phyloP scores from a whole-genome alignment of 2,888 invertebrate species.

The Catocala nupta region DNA sequence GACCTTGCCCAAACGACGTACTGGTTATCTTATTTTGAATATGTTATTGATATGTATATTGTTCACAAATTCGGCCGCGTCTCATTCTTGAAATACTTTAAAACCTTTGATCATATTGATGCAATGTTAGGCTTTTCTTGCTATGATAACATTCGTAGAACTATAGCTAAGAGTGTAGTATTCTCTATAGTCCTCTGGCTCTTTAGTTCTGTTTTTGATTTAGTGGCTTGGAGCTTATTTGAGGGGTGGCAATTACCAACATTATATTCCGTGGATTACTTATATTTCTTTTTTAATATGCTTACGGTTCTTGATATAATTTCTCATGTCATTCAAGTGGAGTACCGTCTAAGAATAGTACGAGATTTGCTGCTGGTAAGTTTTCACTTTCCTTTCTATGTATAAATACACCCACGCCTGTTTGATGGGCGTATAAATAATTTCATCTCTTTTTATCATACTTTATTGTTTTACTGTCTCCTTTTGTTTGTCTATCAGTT shows the following conservation, averaged over 20 bases:
- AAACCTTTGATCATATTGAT: conserved; percentile 16
- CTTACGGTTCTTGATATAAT: conserved; percentile 39
- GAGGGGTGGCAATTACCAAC: conserved; percentile 19
- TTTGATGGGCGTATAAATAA: no score
- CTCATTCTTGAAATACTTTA: conserved; percentile 8
- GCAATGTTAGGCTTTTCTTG: conserved; percentile 9
- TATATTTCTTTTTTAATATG: conserved; percentile 46
- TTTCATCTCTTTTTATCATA: no score
- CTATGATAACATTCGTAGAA: conserved; percentile 13
- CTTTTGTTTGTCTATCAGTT: no score
- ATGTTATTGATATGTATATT: conserved; percentile 28
- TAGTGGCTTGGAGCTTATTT: not conserved
- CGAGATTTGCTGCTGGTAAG: conserved; percentile 16
- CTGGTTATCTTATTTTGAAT: no score
- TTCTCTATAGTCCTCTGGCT: not conserved
- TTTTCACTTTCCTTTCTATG: not conserved
- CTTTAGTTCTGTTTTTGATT: conserved; percentile 5
- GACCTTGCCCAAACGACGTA: no score
- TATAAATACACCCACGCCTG: not conserved
- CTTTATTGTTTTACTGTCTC: no score
- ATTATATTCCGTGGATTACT: conserved; percentile 41
- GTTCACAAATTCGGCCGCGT: conserved; percentile 44
- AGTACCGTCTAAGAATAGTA: conserved; percentile 42
- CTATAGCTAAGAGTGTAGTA: not conserved
- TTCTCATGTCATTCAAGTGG: conserved; percentile 48